Base-by-base conservation (phyloP, 1,140 invertebrate species). In the Prorops nasuta region DNA sequence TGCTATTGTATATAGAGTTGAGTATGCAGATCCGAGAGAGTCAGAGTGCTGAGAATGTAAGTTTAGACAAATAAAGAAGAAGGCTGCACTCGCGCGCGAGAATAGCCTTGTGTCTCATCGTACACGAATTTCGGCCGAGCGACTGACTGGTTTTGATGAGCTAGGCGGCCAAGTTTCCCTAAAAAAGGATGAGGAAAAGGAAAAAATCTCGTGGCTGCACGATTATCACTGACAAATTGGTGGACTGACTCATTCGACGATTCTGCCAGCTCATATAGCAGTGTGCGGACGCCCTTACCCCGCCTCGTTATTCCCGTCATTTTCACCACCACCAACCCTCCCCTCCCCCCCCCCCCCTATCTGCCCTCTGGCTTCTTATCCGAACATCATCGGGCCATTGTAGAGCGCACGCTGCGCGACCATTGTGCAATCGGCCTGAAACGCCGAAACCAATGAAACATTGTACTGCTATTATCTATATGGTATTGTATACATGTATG, bases 211-310 rank as follows among this genome's bases (percentile, higher is more conserved):
- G 3, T 2, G 3, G 24, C 32, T n/a, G 21, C 21, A 2, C 12
- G 6, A 18, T 44, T 41, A 40, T 54, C 41, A 42, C 34, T 45
- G 12, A 54, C 28, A 54, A 54, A 51, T 54, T 54, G 48, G 31
- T 18, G 6, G 28, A 54, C 52, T 54, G 52, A 54, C 47, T 54
- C 52, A 54, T 41, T 16, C 17, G 16, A 4, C 35, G 41, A 54
- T 54, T 24, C 35, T 40, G 51, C 46, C 51, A 54, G 47, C 46
- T 54, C 51, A 54, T 49, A 49, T 22, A 4, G 24, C 24, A 10
- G 24, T 10, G 24, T 10, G 4, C 4, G 4, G 24, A 6, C n/a
- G 28, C 4, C 31, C 41, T 28, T 31, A 20, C 14, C 37, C 16
- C 35, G 22, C 9, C n/a, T 40, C 12, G 16, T 9, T 19, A 10